Evolutionary conservation across 2,888 invertebrate genomes (phyloP), one percentile per base, ranked within the genome.

Genomic region (Nomada ruficornis): DNA sequence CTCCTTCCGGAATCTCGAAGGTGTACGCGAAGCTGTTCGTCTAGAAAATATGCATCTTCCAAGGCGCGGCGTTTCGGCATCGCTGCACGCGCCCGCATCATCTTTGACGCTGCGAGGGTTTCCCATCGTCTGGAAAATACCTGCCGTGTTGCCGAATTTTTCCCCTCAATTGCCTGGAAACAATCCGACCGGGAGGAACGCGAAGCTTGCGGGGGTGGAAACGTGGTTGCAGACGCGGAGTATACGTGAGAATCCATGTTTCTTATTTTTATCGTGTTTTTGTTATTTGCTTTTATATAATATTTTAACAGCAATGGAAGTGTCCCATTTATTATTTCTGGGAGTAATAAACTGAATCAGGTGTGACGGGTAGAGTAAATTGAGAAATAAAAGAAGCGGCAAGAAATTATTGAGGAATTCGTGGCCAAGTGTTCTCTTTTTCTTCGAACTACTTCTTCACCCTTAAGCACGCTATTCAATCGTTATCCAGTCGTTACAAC

Each of bases 1-100:
- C 84, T 79, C 60, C 76, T 78, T 64, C 69, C 59, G 57, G 78
- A 63, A 77, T 74, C 82, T 64, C 77, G 73, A 75, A 54, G 72
- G 68, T 44, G 80, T 54, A 65, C 73, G 55, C 52, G 57, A 64
- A 87, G 80, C 83, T 87, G 88, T 87, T 90, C 90, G 86, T 54
- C 82, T 79, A 89, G 90, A 90, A 90, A 90, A 90, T 90, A 86
- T 89, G 89, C 90, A 87, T 90, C 88, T 79, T 77, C 79, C 36
- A 69, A 57, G 69, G 59, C 29, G 44, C 69, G 75, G 69, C 29
- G 83, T 75, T 79, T 80, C 82, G 67, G 78, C 81, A 59, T 70
- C 71, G 63, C 42, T 85, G 77, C 77, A 62, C 83, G 26, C 80
- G 84, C 88, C 88, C 88, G 78, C 84, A 88, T 88, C 85, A 81